Conservation (phyloP, 2,888 invertebrate genomes). For the Plagodis pulveraria region DNA sequence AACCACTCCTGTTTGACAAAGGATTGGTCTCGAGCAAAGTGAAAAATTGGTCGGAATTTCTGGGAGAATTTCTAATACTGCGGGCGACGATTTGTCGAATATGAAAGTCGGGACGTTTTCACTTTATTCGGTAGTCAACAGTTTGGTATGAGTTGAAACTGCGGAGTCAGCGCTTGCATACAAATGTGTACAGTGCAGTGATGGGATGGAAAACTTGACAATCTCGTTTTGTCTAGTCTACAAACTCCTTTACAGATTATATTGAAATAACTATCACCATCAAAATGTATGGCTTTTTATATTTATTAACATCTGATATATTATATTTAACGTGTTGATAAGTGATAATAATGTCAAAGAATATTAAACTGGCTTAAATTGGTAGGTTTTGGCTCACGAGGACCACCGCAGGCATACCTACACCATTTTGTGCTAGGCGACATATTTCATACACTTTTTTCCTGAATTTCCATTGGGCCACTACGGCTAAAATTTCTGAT, state of each 20-base stretch:
- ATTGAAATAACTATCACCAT: too few species aligned
- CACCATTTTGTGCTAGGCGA: too few species aligned
- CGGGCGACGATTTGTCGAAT: conserved; percentile 27
- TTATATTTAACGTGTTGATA: too few species aligned
- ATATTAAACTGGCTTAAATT: too few species aligned
- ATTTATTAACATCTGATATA: too few species aligned
- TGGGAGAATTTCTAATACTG: conserved; percentile 34
- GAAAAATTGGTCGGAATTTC: conserved; percentile 38
- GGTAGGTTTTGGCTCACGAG: too few species aligned
- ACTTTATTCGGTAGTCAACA: conserved; percentile 13
- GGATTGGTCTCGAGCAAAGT: conserved; percentile 31
- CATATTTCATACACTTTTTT: too few species aligned
- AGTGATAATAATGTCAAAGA: too few species aligned
- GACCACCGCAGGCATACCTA: too few species aligned
- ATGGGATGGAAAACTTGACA: neutral
- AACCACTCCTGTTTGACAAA: conserved; percentile 35
- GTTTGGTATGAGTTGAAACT: conserved; percentile 18
- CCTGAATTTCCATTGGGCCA: too few species aligned
- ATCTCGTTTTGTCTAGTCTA: neutral
- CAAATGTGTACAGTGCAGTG: conserved; percentile 11
- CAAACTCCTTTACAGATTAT: conserved; percentile 1
- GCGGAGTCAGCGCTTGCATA: conserved; percentile 16
- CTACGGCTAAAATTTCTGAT: too few species aligned
- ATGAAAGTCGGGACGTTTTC: conserved; percentile 27
- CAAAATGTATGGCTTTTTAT: too few species aligned